Conservation (phyloP, 2,113 vertebrate genomes). For the Mugil cephalus region DNA sequence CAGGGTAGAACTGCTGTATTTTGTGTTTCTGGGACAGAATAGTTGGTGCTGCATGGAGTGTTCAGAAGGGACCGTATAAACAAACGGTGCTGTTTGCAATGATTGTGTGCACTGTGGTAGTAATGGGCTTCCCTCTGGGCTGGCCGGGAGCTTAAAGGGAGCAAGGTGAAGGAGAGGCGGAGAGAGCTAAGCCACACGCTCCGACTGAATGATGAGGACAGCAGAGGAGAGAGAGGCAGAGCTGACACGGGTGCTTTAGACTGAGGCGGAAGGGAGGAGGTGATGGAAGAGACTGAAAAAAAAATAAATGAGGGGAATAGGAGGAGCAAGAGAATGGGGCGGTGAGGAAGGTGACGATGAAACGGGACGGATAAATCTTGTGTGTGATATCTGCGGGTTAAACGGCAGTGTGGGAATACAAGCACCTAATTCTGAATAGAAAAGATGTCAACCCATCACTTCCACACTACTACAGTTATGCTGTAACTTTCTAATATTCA, state of each 20-base stretch:
- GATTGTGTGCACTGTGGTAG: conserved; percentile 22
- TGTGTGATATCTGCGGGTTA: conserved; percentile 22
- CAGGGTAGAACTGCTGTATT: background rate
- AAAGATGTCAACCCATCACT: background rate
- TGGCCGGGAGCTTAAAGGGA: conserved; percentile 39
- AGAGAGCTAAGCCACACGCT: conserved; percentile 37
- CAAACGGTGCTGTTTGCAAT: conserved; percentile 20
- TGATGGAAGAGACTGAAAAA: conserved; percentile 20
- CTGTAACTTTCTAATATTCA: background rate
- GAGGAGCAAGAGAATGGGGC: conserved; percentile 20
- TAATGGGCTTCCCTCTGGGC: conserved; percentile 39
- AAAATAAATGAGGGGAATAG: conserved; percentile 24
- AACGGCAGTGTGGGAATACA: background rate
- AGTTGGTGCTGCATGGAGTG: background rate
- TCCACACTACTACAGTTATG: background rate
- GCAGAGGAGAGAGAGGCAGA: conserved; percentile 51
- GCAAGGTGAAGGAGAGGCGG: conserved; percentile 41
- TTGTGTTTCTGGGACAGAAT: background rate
- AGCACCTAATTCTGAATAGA: background rate
- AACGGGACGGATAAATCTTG: conserved; percentile 26
- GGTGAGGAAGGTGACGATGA: conserved; percentile 29
- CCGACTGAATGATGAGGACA: conserved; percentile 64
- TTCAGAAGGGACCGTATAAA: conserved; percentile 1
- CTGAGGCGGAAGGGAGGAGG: conserved; percentile 47
- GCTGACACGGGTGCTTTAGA: conserved; percentile 72